Percentiles rank a stretch among this genome's conserved stretches.
Evolutionary conservation across 2,797 vertebrate genomes (phyloP).

Genomic region (Sebastes minor): DNA sequence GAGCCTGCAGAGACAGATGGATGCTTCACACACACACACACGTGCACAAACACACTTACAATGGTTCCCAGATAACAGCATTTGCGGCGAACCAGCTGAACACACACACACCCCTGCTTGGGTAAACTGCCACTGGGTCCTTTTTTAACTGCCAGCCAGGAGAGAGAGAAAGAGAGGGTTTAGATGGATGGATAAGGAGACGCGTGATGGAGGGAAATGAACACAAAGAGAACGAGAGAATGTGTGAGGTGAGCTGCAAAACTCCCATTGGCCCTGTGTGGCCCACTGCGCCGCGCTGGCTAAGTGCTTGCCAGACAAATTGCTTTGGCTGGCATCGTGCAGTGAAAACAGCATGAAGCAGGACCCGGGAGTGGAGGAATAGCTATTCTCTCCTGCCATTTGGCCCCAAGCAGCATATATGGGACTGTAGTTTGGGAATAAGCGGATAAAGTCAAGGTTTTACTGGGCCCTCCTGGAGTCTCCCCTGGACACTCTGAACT

Average conservation of each 20-base stretch:
- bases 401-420: slow-evolving; percentile 26
- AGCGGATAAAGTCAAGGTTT: slow-evolving; percentile 27
- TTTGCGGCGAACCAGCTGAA: slow-evolving; percentile 66
- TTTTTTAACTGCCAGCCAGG: slow-evolving; percentile 38
- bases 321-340: slow-evolving; percentile 65
- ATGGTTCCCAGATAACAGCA: slow-evolving; percentile 68
- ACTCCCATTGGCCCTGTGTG: slow-evolving; percentile 49
- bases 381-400: slow-evolving; percentile 45
- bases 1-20: slow-evolving; percentile 61
- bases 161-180: slow-evolving; percentile 4
- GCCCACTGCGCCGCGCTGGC: slow-evolving; percentile 56
- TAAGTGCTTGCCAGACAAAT: slow-evolving; percentile 81
- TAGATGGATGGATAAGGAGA: slow-evolving; percentile 49
- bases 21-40: slow-evolving; percentile 45
- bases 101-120: slow-evolving; percentile 57
- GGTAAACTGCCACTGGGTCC: slow-evolving; percentile 48
- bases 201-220: slow-evolving; percentile 45
- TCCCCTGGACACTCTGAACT: slow-evolving; percentile 20
- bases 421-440: slow-evolving; percentile 25
- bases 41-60: slow-evolving; percentile 50
- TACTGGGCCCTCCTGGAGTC: slow-evolving; percentile 12
- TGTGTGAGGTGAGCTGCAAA: slow-evolving; percentile 56
- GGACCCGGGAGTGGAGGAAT: slow-evolving; percentile 58
- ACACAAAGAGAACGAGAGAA: slow-evolving; percentile 45
- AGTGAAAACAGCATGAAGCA: slow-evolving; percentile 64